Base-by-base conservation (phyloP, 1,140 invertebrate species). In the Rhizoglyphus robini region DNA sequence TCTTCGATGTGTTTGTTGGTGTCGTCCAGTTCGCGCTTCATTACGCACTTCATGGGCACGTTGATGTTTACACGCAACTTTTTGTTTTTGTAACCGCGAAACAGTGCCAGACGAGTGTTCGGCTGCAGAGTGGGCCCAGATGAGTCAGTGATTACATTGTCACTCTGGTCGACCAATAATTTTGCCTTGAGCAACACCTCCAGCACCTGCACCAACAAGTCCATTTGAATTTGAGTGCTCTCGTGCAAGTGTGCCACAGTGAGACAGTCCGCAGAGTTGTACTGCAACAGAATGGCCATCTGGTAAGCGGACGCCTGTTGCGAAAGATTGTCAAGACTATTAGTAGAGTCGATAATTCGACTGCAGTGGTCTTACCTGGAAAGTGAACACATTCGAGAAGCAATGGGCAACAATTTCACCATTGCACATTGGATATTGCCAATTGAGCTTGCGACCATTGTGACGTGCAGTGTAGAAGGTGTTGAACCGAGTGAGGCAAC, bases 1-100 rank as follows among this genome's bases (percentile, higher is more conserved):
- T 99, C 95, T 77, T 99, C 96, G 73, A 99, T 96, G 78, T 96
- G 88, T 76, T 96, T 96, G 76, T 97, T 92, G 36, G 95, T 96
- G 49, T 88, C 86, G 76, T 98, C 94, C 76, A 95, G 91, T 78
- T 99, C 96, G 68, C 93, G 82, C 77, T 94, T 95, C 72, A 90
- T 81, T 79, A 99, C 96, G 32, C 91, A 88, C 80, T 97, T 96
- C 82, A 98, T 86, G 41, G 93, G 94, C 74, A 96, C 88, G 76
- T 98, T 99, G 68, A 99, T 96, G 76, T 98, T 98, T 0, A 99
- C 95, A 65, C 94, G 82, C 36, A 97, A 81, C 76, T 99, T 98
- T 82, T 98, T 97, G 76, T 88, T 92, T 76, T 73, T 72, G 32
- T 73, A 73, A 13, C 59, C 66, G 54, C 63, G 63, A 48, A 51